phyloP scores from a whole-genome alignment of 92 coral and sea anemone species.

The Plumapathes pennacea region DNA sequence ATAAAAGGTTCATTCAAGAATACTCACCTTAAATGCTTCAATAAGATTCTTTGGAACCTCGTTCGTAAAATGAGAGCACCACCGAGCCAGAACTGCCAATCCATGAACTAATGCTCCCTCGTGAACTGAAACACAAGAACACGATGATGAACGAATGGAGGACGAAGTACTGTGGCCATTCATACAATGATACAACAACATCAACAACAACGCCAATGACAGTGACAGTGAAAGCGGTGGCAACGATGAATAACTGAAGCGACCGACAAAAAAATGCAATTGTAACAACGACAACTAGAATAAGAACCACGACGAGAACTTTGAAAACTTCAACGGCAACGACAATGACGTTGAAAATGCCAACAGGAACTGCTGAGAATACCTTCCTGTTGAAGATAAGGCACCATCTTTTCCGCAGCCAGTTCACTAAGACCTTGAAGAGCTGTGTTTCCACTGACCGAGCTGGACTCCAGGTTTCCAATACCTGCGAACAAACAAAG shows the following conservation, averaged over 20 bases:
- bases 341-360: not conserved
- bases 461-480: constrained; percentile 61
- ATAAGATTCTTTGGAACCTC: constrained; percentile 68
- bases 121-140: constrained; percentile 55
- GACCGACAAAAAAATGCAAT: not conserved
- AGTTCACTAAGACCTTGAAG: constrained; percentile 71
- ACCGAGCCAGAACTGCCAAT: constrained; percentile 64
- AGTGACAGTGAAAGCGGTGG: not conserved
- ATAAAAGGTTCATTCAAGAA: not conserved
- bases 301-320: too few relatives aligned
- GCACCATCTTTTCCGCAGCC: constrained; percentile 72
- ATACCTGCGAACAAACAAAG: too few relatives aligned
- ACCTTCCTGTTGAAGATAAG: constrained; percentile 96
- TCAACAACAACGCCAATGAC: not conserved
- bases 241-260: not conserved
- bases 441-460: constrained; percentile 77
- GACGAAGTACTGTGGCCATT: too few relatives aligned
- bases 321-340: too few relatives aligned
- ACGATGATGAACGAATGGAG: too few relatives aligned
- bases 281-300: too few relatives aligned
- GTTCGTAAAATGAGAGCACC: constrained; percentile 76
- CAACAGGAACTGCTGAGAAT: not conserved
- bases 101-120: constrained; percentile 77
- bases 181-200: too few relatives aligned
- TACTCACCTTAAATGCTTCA: constrained; percentile 77